Conservation (phyloP, 1,140 invertebrate genomes). For the Goniozus legneri region DNA sequence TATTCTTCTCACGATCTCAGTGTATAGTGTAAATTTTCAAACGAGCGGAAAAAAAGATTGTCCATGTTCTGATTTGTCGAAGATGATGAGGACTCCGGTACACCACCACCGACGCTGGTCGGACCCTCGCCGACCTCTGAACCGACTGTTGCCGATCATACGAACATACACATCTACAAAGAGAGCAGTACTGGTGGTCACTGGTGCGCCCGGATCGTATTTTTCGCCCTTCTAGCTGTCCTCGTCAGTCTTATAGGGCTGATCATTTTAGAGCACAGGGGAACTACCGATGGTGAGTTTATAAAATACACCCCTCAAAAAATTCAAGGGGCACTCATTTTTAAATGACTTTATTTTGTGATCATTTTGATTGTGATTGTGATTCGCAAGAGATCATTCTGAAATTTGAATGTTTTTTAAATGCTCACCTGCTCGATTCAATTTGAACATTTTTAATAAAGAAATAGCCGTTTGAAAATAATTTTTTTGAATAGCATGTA, state of each 20-base stretch:
- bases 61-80: conserved; percentile 5
- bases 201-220: conserved; percentile 78
- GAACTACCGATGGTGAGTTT: conserved; percentile 73
- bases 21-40: no score
- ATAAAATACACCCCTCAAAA: no score
- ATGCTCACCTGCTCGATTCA: no score
- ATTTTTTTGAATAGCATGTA: no score
- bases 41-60: no score
- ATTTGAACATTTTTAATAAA: no score
- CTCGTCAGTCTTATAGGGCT: conserved; percentile 69
- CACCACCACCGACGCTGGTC: conserved; percentile 26
- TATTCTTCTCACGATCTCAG: no score
- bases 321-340: conserved; percentile 3
- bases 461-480: no score
- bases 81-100: conserved; percentile 46
- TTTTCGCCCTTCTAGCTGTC: conserved; percentile 69
- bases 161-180: conserved; percentile 72
- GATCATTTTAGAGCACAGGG: conserved; percentile 75
- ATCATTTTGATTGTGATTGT: conserved; percentile 6
- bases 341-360: conserved; percentile 8
- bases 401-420: no score
- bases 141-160: conserved; percentile 59
- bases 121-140: conserved; percentile 28
- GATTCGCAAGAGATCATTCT: no score
- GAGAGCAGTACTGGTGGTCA: conserved; percentile 72